Evolutionary conservation across 2,113 vertebrate genomes (phyloP), one percentile per base, ranked within the genome.

Genomic region (Proteles cristata): DNA sequence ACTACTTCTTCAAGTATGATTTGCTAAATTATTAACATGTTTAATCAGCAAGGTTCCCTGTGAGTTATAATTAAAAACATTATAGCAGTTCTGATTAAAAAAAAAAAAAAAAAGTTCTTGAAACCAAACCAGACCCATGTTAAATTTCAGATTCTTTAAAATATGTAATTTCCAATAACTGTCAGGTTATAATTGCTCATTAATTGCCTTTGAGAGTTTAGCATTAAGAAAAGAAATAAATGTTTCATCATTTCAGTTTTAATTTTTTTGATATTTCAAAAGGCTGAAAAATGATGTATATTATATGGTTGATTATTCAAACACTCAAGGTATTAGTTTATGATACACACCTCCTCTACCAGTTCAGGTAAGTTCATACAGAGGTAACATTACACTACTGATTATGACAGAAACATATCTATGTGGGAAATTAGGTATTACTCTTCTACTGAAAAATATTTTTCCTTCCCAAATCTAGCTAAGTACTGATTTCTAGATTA

Each of bases 1-100:
- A 93, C 7, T 93, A 88, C 43, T 91, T 80, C 81, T 68, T 91
- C 53, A 95, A 95, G 73, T 7, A 45, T 1, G 48, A 58, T 80
- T 93, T 88, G 83, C 2, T 90, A 76, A 76, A 90, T 80, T 61
- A 43, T 61, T 63, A 97, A 50, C 4, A 71, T 66, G 21, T 2
- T 77, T 81, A 82, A 58, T 84, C 4, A 11, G 10, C 23, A 15
- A 88, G 1, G 1, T 79, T 86, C 5, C 28, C 23, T 80, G 9
- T 80, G 10, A 85, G 4, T 66, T 88, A 58, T 66, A 91, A 80
- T 69, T 85, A 9, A 31, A 48, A 4, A 91, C 88, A 68, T 7
- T 53, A 71, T 33, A 84, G 19, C 45, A 82, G 10, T 11, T 88
- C 14, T 85, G 7, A 28, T 39, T 50, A 10, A 55, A 73, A n/a